phyloP scores from a whole-genome alignment of 2,888 invertebrate species.

The Ditula angustiorana region DNA sequence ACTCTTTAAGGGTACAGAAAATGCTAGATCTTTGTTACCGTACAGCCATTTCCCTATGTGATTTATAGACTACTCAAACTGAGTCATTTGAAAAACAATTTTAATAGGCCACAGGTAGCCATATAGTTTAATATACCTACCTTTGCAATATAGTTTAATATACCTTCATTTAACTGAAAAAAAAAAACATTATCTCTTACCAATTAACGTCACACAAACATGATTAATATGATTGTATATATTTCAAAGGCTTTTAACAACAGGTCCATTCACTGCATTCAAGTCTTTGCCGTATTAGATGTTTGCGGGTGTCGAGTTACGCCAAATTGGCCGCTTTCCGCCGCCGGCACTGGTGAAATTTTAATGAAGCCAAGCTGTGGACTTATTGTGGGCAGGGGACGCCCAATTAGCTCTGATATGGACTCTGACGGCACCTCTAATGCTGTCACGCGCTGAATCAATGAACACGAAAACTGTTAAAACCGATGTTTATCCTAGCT shows the following conservation, averaged over 20 bases:
- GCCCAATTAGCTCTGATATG: constrained; percentile 62
- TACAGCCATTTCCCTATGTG: too few species aligned
- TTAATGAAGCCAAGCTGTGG: constrained; percentile 72
- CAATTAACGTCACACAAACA: neutral
- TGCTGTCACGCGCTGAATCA: constrained; percentile 6
- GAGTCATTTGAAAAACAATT: too few species aligned
- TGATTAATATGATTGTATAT: neutral
- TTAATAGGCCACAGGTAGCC: too few species aligned
- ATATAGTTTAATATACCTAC: too few species aligned
- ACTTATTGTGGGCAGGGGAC: constrained; percentile 51
- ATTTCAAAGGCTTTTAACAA: constrained; percentile 20
- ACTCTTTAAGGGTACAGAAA: too few species aligned
- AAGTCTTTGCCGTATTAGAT: constrained; percentile 36
- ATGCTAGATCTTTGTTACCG: too few species aligned
- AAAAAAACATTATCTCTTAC: too few species aligned
- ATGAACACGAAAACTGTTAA: neutral
- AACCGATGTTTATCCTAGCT: neutral
- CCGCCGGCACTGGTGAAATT: constrained; percentile 67
- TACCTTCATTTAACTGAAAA: too few species aligned
- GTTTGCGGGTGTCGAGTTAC: constrained; percentile 66
- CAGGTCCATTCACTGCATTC: neutral
- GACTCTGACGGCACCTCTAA: constrained; percentile 11
- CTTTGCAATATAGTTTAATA: too few species aligned
- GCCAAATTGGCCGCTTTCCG: constrained; percentile 61
- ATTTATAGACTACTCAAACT: too few species aligned